phyloP scores from a whole-genome alignment of 2,888 invertebrate genomes.

The Diabrotica balteata region DNA sequence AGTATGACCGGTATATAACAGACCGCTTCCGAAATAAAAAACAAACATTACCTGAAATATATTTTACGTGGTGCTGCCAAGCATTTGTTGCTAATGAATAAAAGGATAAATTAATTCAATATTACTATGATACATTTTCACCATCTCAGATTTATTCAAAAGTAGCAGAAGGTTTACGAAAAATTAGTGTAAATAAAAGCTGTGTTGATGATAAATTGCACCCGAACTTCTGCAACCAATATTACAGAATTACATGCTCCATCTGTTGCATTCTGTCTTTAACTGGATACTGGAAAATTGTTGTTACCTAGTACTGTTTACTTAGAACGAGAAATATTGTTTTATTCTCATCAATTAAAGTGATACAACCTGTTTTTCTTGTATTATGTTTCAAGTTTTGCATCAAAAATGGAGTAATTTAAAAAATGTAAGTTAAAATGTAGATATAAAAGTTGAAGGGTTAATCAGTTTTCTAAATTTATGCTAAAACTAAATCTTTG shows the following conservation, averaged over 20 bases:
- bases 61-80: no score
- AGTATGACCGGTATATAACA: no score
- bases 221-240: conserved; percentile 49
- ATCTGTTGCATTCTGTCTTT: conserved; percentile 40
- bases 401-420: conserved; percentile 24
- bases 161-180: background rate
- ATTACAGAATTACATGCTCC: conserved; percentile 44
- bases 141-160: background rate
- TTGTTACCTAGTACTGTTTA: conserved; percentile 54
- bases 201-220: conserved; percentile 10
- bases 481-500: no score
- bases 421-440: conserved; percentile 14
- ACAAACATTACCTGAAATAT: no score
- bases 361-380: conserved; percentile 58
- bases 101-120: no score
- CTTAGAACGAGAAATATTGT: conserved; percentile 48
- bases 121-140: no score
- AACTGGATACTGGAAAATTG: conserved; percentile 27
- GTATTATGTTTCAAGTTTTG: conserved; percentile 40
- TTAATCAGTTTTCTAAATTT: no score
- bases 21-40: no score
- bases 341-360: conserved; percentile 51
- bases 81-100: no score
- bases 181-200: background rate
- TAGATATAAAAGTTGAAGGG: background rate